Percentiles rank a stretch among this genome's conserved stretches.
Evolutionary conservation across 2,113 vertebrate species (phyloP).

Genomic region (Etheostoma cragini): DNA sequence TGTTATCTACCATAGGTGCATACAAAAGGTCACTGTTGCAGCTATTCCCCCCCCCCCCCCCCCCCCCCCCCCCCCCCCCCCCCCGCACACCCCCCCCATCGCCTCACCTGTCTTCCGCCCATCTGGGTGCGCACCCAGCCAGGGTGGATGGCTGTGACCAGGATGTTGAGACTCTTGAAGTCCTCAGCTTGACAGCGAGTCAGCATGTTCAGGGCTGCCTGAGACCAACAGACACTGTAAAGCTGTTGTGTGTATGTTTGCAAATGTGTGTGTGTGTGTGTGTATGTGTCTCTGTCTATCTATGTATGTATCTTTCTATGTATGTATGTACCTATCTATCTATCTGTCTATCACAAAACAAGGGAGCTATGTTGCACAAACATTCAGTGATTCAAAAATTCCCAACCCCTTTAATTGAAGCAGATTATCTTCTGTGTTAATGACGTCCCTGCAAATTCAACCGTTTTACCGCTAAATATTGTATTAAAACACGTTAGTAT

Average conservation of each 20-base stretch:
- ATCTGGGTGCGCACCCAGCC: slow-evolving; percentile 67
- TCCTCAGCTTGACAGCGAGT: slow-evolving; percentile 66
- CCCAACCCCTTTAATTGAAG: neutral
- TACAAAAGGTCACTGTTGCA: too few species aligned
- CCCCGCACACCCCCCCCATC: neutral
- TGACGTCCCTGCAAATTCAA: neutral
- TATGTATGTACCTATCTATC: too few species aligned
- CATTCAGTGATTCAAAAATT: neutral
- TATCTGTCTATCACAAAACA: neutral
- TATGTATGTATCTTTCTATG: too few species aligned
- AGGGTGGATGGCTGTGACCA: slow-evolving; percentile 60
- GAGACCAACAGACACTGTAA: neutral
- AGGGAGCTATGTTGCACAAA: neutral
- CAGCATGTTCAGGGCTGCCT: slow-evolving; percentile 72
- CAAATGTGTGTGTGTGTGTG: too few species aligned
- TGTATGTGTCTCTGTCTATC: too few species aligned
- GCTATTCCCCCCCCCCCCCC: neutral
- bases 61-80: neutral
- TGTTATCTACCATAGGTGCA: too few species aligned
- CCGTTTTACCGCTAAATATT: neutral
- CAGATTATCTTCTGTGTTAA: neutral
- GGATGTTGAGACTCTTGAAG: slow-evolving; percentile 48
- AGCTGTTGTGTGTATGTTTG: too few species aligned
- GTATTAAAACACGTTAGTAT: neutral
- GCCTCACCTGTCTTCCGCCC: slow-evolving; percentile 55